Base-by-base conservation (phyloP, 2,797 vertebrate genomes). In the Leptoclinus maculatus region DNA sequence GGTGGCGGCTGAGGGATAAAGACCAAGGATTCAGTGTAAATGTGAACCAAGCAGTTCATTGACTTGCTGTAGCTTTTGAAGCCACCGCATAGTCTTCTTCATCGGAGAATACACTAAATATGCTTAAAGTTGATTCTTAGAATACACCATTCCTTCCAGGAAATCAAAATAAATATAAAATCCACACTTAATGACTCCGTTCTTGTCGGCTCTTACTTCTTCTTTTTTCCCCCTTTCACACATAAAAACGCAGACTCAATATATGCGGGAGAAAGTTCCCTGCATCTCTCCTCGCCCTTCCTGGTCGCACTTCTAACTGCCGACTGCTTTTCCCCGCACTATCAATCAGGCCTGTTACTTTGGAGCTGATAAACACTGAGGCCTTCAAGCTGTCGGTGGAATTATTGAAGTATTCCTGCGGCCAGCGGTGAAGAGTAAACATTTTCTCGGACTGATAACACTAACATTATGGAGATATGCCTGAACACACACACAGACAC, bases 361-460 rank as follows among this genome's bases (percentile, higher is more conserved):
- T 66, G 56, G 39, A 76, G 75, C 86, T 75, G 87, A 93, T 91
- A 91, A 92, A 94, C 86, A 82, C 71, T 27, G 76, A 83, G 75
- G 77, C 78, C 84, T 87, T 90, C 78, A 87, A 87, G 88, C 88
- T 86, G 82, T 79, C 83, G 19, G 56, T 59, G 80, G 84, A 88
- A 89, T 87, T 83, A 86, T 88, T 89, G 78, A 80, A 84, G 71
- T 92, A 85, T 87, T 88, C 72, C 83, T 87, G 84, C 67, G 53
- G 84, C 85, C 83, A 57, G 72, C 63, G 25, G 59, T 27, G 64
- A 79, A 89, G 82, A 64, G 78, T 90, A 93, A 93, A 91, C 89
- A 93, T 93, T 89, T 93, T 95, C 91, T 88, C 91, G 90, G 78
- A 88, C 89, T 92, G 93, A 94, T 95, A 95, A 95, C 90, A 88